Percentiles rank a stretch among this genome's conserved stretches.
These are phyloP conservation scores for Trachelus troglodyta DNA, from an alignment of 2,888 invertebrate genomes.

Conservation along the genomic window DNA sequence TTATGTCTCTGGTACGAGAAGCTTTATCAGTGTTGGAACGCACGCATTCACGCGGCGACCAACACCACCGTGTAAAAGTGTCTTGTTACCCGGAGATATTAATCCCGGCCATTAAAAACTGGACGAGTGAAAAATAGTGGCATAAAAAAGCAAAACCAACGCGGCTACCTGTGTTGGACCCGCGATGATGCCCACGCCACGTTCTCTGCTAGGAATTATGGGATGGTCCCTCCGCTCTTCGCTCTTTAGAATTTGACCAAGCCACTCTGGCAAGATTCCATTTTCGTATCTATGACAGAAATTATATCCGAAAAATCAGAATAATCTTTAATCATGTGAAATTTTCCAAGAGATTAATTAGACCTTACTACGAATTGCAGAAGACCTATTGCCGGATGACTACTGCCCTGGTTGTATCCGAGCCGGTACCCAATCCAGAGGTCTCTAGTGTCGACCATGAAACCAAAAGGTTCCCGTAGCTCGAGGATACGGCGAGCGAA, in stretches of 20 bases:
- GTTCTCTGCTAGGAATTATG: conserved; percentile 8
- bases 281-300: neutral
- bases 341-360: neutral
- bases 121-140: conserved; percentile 64
- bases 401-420: neutral
- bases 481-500: neutral
- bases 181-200: conserved; percentile 22
- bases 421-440: neutral
- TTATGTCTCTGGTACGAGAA: conserved; percentile 48
- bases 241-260: neutral
- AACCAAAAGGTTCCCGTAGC: neutral
- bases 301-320: neutral
- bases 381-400: neutral
- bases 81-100: conserved; percentile 65
- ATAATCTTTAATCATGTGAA: neutral
- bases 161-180: conserved; percentile 57
- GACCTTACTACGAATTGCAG: neutral
- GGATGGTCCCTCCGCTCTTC: neutral
- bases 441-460: neutral
- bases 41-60: conserved; percentile 38
- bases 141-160: conserved; percentile 46
- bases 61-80: conserved; percentile 50
- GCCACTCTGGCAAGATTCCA: neutral
- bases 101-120: conserved; percentile 65
- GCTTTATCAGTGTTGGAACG: conserved; percentile 22